phyloP scores from a whole-genome alignment of 2,113 vertebrate species.

The Oncorhynchus mykiss region DNA sequence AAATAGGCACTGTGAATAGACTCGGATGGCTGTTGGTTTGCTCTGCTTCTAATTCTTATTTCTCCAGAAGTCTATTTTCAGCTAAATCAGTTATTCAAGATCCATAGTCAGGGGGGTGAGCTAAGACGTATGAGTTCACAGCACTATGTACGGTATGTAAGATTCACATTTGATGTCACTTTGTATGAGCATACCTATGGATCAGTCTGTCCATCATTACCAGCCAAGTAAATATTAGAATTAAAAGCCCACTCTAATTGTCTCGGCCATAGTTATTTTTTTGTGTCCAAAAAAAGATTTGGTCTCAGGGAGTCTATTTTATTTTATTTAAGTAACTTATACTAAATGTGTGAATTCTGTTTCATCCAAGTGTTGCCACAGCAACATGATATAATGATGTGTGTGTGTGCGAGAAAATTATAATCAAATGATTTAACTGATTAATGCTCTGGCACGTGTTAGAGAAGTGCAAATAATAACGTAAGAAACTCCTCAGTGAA shows the following conservation, averaged over 20 bases:
- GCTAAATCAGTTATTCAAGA: constrained; percentile 35
- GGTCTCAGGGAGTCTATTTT: neutral
- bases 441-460: too few relatives aligned
- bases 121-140: constrained; percentile 27
- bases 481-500: too few relatives aligned
- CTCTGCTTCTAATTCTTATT: constrained; percentile 32
- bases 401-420: too few relatives aligned
- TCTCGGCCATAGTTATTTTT: neutral
- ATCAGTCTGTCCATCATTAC: too few relatives aligned
- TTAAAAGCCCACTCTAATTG: neutral
- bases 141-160: constrained; percentile 20
- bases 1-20: constrained; percentile 27
- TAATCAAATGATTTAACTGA: too few relatives aligned
- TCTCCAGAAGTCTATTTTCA: constrained; percentile 26
- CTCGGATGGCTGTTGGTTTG: constrained; percentile 16
- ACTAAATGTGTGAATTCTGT: too few relatives aligned
- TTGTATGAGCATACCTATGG: neutral
- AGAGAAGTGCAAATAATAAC: too few relatives aligned
- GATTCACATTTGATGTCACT: constrained; percentile 24
- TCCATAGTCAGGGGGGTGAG: neutral
- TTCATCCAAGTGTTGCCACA: too few relatives aligned
- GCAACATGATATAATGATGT: too few relatives aligned
- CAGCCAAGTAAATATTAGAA: too few relatives aligned
- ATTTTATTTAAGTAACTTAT: neutral
- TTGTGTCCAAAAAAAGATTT: neutral